These are phyloP conservation scores for Drosophila neocordata DNA, from an alignment of 1,140 invertebrate genomes.

Conservation along the genomic window DNA sequence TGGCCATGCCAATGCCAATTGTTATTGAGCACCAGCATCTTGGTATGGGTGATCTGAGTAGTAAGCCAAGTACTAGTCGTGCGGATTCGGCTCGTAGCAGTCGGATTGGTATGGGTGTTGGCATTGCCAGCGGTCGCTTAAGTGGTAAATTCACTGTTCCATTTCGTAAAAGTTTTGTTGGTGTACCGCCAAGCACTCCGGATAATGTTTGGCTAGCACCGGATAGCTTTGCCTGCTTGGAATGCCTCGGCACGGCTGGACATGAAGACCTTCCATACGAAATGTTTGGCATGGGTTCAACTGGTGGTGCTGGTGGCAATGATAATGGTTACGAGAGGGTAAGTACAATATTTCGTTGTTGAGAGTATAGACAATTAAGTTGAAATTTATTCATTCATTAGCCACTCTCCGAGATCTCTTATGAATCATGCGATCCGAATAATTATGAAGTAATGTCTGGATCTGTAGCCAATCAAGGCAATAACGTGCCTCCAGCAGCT, in stretches of 20 bases:
- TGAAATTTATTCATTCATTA: constrained; percentile 1
- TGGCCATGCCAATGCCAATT: constrained; percentile 83
- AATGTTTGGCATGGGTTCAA: constrained; percentile 66
- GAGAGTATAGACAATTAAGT: too few relatives aligned
- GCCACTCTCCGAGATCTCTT: constrained; percentile 80
- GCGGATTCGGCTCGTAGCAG: constrained; percentile 67
- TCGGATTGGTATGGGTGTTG: constrained; percentile 50
- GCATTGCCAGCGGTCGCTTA: constrained; percentile 23
- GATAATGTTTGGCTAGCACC: constrained; percentile 85
- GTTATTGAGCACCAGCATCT: constrained; percentile 85
- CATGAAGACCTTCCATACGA: constrained; percentile 84
- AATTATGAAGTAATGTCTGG: constrained; percentile 70
- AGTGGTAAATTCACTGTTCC: constrained; percentile 67
- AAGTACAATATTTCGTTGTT: constrained; percentile 11
- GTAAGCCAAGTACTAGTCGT: constrained; percentile 77
- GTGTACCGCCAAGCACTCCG: constrained; percentile 70
- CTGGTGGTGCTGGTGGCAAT: constrained; percentile 13
- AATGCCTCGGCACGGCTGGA: constrained; percentile 87
- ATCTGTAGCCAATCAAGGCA: constrained; percentile 37
- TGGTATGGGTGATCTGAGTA: constrained; percentile 57
- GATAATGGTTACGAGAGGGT: constrained; percentile 76
- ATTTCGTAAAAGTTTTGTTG: constrained; percentile 71
- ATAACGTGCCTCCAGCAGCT: constrained; percentile 9
- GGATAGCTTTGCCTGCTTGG: constrained; percentile 91
- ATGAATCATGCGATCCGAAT: constrained; percentile 76